Evolutionary conservation across 2,113 vertebrate species (phyloP).

Genomic region (Tupaia chinensis): DNA sequence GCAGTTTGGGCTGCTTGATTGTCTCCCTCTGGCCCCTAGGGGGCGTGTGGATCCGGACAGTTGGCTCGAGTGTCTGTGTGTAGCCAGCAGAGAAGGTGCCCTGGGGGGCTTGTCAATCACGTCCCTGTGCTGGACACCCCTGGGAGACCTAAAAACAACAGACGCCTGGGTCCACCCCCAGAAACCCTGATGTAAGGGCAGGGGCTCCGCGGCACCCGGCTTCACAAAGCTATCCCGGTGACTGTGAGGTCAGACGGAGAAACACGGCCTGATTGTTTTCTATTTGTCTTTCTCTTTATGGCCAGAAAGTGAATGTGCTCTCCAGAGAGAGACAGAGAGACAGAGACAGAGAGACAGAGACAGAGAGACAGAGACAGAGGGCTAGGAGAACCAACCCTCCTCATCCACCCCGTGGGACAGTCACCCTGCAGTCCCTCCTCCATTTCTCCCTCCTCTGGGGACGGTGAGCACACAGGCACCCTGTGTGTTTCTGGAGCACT

Average conservation of each 20-base stretch:
- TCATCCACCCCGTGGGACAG: no score
- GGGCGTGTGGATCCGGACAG: neutral
- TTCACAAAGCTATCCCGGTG: neutral
- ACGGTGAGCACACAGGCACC: no score
- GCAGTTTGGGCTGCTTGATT: neutral
- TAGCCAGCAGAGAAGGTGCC: fast-evolving
- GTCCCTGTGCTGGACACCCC: neutral
- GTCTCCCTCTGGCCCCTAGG: neutral
- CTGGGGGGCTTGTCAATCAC: neutral
- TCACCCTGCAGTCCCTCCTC: no score
- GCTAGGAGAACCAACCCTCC: no score
- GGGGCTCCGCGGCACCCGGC: neutral
- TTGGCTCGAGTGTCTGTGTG: neutral
- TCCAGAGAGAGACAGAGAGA: no score
- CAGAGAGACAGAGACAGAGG: no score
- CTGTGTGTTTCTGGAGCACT: no score
- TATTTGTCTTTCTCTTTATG: no score
- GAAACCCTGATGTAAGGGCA: neutral
- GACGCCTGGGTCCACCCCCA: neutral
- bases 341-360: no score
- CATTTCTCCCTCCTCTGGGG: no score
- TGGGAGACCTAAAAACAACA: neutral
- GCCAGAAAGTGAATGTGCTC: no score
- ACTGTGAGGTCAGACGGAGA: neutral
- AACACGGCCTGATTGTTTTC: slow-evolving; percentile 38